Evolutionary conservation across 2,113 vertebrate genomes (phyloP).

Genomic region (Cyanistes caeruleus): DNA sequence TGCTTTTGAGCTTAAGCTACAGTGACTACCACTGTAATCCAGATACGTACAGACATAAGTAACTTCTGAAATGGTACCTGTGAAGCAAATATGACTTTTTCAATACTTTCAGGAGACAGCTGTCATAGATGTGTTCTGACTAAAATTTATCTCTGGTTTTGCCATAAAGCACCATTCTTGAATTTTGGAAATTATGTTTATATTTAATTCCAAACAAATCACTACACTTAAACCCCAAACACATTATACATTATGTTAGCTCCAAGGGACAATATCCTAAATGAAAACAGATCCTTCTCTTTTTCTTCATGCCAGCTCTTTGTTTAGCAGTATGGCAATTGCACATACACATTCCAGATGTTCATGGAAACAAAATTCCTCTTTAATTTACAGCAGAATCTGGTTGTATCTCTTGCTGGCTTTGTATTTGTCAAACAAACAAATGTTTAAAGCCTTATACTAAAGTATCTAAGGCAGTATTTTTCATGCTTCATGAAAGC

Average conservation of each 20-base stretch:
- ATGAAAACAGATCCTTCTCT: constrained; percentile 63
- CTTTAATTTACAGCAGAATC: constrained; percentile 51
- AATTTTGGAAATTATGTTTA: constrained; percentile 15
- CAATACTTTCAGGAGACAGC: not conserved
- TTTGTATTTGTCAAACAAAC: constrained; percentile 13
- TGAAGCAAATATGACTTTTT: not conserved
- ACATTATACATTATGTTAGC: constrained; percentile 33
- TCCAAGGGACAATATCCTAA: constrained; percentile 57
- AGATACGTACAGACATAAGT: not conserved
- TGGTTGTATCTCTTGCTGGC: constrained; percentile 21
- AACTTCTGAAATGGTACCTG: not conserved
- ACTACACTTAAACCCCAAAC: constrained; percentile 2
- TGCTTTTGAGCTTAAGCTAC: not conserved
- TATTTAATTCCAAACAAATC: constrained; percentile 46
- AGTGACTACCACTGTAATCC: not conserved
- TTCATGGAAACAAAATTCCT: constrained; percentile 31
- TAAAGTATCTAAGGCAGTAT: not conserved
- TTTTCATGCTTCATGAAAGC: not conserved
- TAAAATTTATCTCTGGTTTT: not conserved
- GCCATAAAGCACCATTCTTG: not conserved
- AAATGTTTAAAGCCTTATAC: not conserved
- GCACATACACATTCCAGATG: constrained; percentile 43
- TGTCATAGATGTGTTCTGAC: not conserved
- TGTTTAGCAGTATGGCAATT: constrained; percentile 10
- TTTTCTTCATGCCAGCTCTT: constrained; percentile 60